phyloP scores from a whole-genome alignment of 2,113 vertebrate genomes.

The Parus major region DNA sequence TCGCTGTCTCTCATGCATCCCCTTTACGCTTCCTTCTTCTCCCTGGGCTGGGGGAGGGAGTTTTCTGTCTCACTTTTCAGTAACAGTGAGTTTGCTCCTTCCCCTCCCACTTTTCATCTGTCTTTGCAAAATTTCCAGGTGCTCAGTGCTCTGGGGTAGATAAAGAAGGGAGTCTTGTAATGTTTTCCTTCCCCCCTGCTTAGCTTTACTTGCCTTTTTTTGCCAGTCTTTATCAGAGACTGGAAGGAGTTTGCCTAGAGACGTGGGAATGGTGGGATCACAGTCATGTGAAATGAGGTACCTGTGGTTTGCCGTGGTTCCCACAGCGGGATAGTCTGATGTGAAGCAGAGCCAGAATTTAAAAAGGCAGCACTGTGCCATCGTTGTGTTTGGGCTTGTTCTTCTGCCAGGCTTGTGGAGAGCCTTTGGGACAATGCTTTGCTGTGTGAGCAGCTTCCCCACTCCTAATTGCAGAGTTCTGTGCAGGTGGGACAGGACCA shows the following conservation, averaged over 20 bases:
- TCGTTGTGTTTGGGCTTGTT: neutral
- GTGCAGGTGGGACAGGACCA: neutral
- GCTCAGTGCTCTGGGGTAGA: neutral
- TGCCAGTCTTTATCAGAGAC: neutral
- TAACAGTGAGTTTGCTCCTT: conserved; percentile 13
- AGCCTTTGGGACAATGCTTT: neutral
- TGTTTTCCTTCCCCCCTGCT: neutral
- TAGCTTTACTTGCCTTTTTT: conserved; percentile 10
- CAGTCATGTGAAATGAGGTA: conserved; percentile 3
- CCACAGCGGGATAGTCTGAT: neutral
- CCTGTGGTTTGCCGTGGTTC: neutral
- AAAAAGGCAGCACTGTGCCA: neutral
- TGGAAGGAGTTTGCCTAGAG: conserved; percentile 15
- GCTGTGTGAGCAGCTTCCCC: neutral
- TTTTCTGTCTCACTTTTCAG: conserved; percentile 35
- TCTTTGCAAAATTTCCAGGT: conserved; percentile 43
- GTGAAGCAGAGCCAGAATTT: neutral
- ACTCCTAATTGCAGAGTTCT: neutral
- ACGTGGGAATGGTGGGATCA: neutral
- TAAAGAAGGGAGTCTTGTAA: neutral
- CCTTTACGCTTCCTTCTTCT: neutral
- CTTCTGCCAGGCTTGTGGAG: neutral
- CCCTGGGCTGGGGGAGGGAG: neutral
- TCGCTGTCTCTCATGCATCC: conserved; percentile 54
- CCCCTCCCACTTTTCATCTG: conserved; percentile 63